Percentiles rank a stretch among this genome's conserved stretches.
These are phyloP conservation scores for Drosophila imparisetae DNA, from an alignment of 2,888 invertebrate genomes.

Conservation along the genomic window DNA sequence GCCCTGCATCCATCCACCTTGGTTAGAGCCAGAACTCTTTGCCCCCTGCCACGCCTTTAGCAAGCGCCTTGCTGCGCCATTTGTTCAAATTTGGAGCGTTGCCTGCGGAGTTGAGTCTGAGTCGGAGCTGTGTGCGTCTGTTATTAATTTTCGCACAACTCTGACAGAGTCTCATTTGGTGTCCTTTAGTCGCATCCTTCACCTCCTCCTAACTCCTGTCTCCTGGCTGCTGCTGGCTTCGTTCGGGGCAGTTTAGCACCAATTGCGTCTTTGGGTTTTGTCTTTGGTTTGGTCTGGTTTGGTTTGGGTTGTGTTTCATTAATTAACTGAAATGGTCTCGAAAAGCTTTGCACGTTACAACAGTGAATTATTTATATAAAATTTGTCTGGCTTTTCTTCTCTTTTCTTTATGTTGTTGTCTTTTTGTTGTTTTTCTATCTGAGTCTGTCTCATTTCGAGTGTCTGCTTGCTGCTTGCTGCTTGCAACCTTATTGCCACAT, in stretches of 20 bases:
- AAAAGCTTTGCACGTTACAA: conserved; percentile 82
- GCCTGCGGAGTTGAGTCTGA: conserved; percentile 39
- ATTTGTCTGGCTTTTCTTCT: conserved; percentile 73
- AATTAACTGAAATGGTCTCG: conserved; percentile 82
- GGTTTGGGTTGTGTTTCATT: conserved; percentile 74
- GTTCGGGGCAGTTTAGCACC: conserved; percentile 61
- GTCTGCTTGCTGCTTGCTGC: conserved; percentile 34
- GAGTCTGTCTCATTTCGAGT: conserved; percentile 14
- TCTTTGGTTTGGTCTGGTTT: conserved; percentile 44
- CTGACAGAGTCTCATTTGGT: conserved; percentile 10
- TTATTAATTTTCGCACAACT: conserved; percentile 74
- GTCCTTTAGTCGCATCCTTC: not conserved
- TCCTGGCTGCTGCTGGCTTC: conserved; percentile 7
- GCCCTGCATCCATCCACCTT: conserved; percentile 51
- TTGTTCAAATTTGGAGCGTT: conserved; percentile 63
- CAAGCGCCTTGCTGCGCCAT: conserved; percentile 57
- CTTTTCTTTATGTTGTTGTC: not conserved
- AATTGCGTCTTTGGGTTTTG: conserved; percentile 68
- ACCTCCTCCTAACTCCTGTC: conserved; percentile 8
- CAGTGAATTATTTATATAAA: conserved; percentile 82
- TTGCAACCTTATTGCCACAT: conserved; percentile 49
- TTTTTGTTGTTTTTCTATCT: conserved; percentile 10
- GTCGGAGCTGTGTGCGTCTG: conserved; percentile 61
- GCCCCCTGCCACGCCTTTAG: not conserved
- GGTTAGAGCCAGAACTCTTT: conserved; percentile 67